These are phyloP conservation scores for Cynocephalus volans DNA, from an alignment of 2,113 vertebrate genomes.

Conservation along the genomic window DNA sequence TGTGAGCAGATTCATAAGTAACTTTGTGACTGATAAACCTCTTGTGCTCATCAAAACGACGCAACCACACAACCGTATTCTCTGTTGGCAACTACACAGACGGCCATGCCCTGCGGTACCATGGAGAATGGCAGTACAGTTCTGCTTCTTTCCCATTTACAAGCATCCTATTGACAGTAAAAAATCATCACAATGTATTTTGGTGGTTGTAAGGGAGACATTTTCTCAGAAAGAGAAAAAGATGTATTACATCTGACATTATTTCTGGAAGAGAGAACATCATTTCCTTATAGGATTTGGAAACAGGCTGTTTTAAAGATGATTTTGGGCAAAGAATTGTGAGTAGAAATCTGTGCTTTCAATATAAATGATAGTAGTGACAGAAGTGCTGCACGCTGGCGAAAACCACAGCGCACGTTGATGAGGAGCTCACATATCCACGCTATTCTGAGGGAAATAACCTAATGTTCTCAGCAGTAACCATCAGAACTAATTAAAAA, in stretches of 20 bases:
- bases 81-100: neutral
- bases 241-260: conserved; percentile 52
- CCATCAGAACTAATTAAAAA: conserved; percentile 20
- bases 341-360: conserved; percentile 42
- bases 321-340: conserved; percentile 48
- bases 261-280: conserved; percentile 80
- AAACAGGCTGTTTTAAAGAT: conserved; percentile 52
- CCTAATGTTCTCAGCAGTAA: conserved; percentile 46
- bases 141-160: neutral
- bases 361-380: neutral
- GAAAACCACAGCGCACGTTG: neutral
- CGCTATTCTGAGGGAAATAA: conserved; percentile 33
- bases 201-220: neutral
- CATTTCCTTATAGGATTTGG: conserved; percentile 80
- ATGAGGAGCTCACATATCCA: neutral
- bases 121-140: neutral
- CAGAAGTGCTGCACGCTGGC: neutral
- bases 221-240: conserved; percentile 57
- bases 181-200: neutral
- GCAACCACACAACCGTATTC: neutral
- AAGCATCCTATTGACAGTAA: neutral
- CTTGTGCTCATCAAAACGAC: neutral
- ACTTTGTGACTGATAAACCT: neutral
- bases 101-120: accelerated
- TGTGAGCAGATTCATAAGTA: neutral